phyloP scores from a whole-genome alignment of 2,113 vertebrate species.

The Columbina picui region DNA sequence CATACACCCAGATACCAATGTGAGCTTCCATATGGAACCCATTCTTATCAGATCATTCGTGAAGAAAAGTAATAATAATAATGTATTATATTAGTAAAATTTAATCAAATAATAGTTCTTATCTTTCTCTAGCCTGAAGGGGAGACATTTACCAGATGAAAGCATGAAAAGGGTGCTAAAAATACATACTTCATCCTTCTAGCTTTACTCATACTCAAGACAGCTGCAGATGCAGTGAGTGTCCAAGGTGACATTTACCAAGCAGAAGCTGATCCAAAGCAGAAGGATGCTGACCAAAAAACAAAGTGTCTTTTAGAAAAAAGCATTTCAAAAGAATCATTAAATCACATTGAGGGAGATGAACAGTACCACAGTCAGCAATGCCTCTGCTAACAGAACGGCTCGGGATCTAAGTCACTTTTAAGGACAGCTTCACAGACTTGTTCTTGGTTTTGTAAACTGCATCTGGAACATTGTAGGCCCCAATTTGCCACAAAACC shows the following conservation, averaged over 20 bases:
- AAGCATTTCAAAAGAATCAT: neutral
- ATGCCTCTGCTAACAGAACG: neutral
- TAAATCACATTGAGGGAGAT: neutral
- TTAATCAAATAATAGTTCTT: neutral
- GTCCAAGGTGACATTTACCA: neutral
- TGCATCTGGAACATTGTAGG: neutral
- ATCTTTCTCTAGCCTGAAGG: neutral
- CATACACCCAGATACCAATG: too few relatives aligned
- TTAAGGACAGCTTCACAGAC: neutral
- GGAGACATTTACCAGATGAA: neutral
- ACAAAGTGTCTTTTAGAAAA: neutral
- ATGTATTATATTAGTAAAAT: neutral
- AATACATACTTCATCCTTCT: neutral
- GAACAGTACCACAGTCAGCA: neutral
- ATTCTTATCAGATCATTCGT: neutral
- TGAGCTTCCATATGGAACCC: neutral
- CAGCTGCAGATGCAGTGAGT: neutral
- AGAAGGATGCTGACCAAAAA: neutral
- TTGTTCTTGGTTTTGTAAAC: neutral
- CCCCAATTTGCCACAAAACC: neutral
- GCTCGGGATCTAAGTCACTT: neutral
- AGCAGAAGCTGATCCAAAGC: neutral
- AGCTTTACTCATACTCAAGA: neutral
- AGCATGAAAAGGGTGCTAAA: neutral
- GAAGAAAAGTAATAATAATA: neutral